Evolutionary conservation across 1,140 invertebrate species (phyloP).

Genomic region (Drosophila serrata): DNA sequence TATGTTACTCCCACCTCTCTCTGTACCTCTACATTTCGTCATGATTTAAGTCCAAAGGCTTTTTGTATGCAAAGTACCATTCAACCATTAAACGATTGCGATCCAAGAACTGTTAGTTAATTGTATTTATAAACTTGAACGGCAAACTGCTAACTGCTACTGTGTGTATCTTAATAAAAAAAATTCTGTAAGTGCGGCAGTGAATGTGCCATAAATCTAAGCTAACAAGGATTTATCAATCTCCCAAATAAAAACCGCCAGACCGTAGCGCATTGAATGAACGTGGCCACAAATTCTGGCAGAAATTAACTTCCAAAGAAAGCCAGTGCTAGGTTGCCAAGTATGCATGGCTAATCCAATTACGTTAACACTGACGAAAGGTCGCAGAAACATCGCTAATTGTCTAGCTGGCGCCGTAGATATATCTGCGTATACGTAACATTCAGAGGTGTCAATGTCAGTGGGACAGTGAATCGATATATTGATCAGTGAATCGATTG

Average conservation of each 20-base stretch:
- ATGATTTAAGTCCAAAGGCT: constrained; percentile 77
- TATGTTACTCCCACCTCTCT: constrained; percentile 37
- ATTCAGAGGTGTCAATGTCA: constrained; percentile 75
- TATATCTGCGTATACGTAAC: constrained; percentile 42
- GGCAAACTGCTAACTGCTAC: constrained; percentile 64
- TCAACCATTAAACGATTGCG: constrained; percentile 70
- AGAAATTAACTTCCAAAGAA: constrained; percentile 10
- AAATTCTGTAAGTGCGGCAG: constrained; percentile 71
- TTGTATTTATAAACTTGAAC: constrained; percentile 38
- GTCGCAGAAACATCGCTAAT: constrained; percentile 57
- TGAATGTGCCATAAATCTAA: constrained; percentile 58
- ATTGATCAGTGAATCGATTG: constrained; percentile 32
- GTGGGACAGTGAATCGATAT: constrained; percentile 61
- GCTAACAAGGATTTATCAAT: constrained; percentile 39
- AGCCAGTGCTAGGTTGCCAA: constrained; percentile 24
- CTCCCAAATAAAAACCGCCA: constrained; percentile 30
- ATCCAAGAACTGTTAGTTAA: constrained; percentile 64
- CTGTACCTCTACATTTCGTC: constrained; percentile 48
- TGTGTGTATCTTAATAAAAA: constrained; percentile 85
- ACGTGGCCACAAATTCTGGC: constrained; percentile 55
- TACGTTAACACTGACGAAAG: constrained; percentile 64
- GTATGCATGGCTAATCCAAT: constrained; percentile 65
- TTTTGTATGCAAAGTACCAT: constrained; percentile 84
- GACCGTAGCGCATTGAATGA: constrained; percentile 63
- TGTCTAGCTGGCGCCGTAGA: constrained; percentile 53